Evolutionary conservation across 2,797 vertebrate genomes (phyloP), one percentile per base, ranked within the genome.

Genomic region (Rhabdophis nuchalis): DNA sequence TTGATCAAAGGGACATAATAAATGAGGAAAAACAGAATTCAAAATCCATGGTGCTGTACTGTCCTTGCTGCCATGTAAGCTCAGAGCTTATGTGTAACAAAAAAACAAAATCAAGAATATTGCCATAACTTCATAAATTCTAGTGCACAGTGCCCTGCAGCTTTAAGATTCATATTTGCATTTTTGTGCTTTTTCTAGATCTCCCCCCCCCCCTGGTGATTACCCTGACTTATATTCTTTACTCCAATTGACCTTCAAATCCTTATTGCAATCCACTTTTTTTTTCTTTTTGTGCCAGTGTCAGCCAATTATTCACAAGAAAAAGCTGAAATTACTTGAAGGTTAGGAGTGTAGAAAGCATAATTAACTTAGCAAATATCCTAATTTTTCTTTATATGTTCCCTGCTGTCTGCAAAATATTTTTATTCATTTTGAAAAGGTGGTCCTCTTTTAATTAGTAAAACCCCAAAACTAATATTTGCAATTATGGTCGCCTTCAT

Each of bases 261-360:
- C 85, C 27, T 52, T 64, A 64, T 16, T 29, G 53, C n/a, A 29
- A 90, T 36, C 12, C 85, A 53, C 20, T 23, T 25, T 36, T 56
- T 90, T 90, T 53, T 1, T 10, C 5, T 32, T 85, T 82, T 46
- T 36, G 36, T 82, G 29, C 11, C 64, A 12, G 36, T 77, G 52
- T 54, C 68, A 68, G 60, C 82, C 41, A 60, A 11, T 86, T 77
- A 56, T 41, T 50, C 58, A 27, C 20, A 32, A 57, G 72, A 60
- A 90, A 90, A 90, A n/a, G 54, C 41, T 46, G 58, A 82, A 90
- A 50, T 85, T 90, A n/a, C 54, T 58, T 85, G n/a, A 85, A 90
- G 56, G 36, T 57, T 20, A 18, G 3, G 89, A 85, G 20, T 85
- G 25, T 29, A 25, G 77, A 86, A 58, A 90, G 29, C 4, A 41